Conservation (phyloP, 1,140 invertebrate species). For the Brachionus manjavacas region DNA sequence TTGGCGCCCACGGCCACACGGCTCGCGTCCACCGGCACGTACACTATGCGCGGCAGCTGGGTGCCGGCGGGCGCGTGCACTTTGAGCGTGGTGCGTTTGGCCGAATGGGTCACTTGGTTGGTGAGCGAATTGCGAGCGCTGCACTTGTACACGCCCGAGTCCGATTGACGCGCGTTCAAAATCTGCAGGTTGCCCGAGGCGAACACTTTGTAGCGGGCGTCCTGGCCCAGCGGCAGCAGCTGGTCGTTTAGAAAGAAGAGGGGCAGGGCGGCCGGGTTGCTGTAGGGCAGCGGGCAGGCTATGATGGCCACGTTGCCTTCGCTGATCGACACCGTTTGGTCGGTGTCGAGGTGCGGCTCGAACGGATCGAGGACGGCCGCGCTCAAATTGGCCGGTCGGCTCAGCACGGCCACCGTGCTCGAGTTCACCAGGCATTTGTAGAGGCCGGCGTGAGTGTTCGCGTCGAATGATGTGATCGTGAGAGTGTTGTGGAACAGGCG, state of each 20-base stretch:
- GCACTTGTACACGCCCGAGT: slow-evolving; percentile 48
- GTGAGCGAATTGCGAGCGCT: slow-evolving; percentile 47
- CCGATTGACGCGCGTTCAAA: slow-evolving; percentile 43
- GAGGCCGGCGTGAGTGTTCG: background rate
- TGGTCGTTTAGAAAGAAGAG: slow-evolving; percentile 30
- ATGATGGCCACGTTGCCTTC: slow-evolving; percentile 67
- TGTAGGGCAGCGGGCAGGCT: slow-evolving; percentile 66
- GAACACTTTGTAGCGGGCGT: slow-evolving; percentile 49
- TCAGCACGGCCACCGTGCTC: background rate
- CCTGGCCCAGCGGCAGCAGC: slow-evolving; percentile 45
- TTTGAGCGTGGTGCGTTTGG: slow-evolving; percentile 45
- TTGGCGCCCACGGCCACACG: slow-evolving; percentile 15
- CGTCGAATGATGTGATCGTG: background rate
- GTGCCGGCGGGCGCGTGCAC: slow-evolving; percentile 45
- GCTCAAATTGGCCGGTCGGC: slow-evolving; percentile 16
- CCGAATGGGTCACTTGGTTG: slow-evolving; percentile 43
- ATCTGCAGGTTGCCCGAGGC: slow-evolving; percentile 49
- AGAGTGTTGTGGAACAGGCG: background rate
- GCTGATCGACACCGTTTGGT: background rate
- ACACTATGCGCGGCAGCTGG: background rate
- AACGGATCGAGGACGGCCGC: background rate
- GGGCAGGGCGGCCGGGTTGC: slow-evolving; percentile 64
- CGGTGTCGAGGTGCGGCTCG: background rate
- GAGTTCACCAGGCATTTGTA: slow-evolving; percentile 12
- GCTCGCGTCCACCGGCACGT: background rate